Percentiles rank a stretch among this genome's conserved stretches.
phyloP scores from a whole-genome alignment of 2,797 vertebrate genomes.

The Micromesistius poutassou region DNA sequence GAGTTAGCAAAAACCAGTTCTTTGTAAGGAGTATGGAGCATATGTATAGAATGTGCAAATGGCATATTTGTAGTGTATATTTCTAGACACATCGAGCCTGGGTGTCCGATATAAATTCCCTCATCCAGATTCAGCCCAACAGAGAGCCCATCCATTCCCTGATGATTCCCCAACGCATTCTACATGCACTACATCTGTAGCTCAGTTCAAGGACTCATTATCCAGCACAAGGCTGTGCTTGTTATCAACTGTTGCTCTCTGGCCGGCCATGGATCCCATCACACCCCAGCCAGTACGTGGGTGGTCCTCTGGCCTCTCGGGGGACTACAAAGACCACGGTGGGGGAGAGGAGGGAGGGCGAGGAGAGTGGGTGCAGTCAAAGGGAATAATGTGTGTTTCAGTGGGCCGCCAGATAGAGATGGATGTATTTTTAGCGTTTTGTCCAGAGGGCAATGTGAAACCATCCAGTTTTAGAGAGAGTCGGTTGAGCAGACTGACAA shows the following conservation, averaged over 20 bases:
- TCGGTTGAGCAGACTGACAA: slow-evolving; percentile 48
- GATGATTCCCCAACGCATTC: not conserved
- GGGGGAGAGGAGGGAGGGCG: not conserved
- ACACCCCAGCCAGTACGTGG: not conserved
- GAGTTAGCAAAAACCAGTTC: too few relatives aligned
- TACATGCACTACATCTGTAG: not conserved
- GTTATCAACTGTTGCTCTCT: not conserved
- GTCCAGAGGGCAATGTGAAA: slow-evolving; percentile 60
- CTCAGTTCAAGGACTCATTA: not conserved
- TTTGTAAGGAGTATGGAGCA: too few relatives aligned
- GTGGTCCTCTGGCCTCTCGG: slow-evolving; percentile 20
- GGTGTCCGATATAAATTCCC: not conserved
- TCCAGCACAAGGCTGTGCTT: not conserved
- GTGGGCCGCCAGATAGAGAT: slow-evolving; percentile 25
- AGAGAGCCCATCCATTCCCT: not conserved
- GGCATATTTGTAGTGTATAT: too few relatives aligned
- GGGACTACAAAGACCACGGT: slow-evolving; percentile 28
- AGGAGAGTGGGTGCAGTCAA: slow-evolving; percentile 21
- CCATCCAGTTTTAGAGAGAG: slow-evolving; percentile 49
- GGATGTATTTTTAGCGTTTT: slow-evolving; percentile 63
- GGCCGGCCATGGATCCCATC: slow-evolving; percentile 1
- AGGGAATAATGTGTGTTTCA: slow-evolving; percentile 53
- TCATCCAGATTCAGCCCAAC: not conserved
- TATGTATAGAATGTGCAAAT: too few relatives aligned
- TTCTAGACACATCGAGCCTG: too few relatives aligned